Evolutionary conservation across 2,797 vertebrate genomes (phyloP), one percentile per base, ranked within the genome.

Genomic region (Tapirus indicus): DNA sequence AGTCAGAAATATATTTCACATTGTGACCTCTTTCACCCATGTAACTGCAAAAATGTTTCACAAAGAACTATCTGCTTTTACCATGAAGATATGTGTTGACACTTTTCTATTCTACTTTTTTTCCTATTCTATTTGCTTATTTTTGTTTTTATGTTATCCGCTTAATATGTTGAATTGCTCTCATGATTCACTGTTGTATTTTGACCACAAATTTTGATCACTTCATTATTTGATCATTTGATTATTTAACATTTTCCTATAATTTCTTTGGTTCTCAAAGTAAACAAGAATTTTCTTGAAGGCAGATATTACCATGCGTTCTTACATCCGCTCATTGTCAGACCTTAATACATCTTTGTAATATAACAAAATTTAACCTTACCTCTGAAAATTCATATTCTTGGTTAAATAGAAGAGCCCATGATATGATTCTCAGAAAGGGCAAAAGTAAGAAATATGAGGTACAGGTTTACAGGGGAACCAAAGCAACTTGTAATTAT

Each of bases 21-120:
- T 85, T 47, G 27, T 91, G 92, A 75, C 79, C 54, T 90, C 66
- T 80, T 97, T 96, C 58, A 95, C 71, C 77, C 35, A 35, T 38
- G 7, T 58, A 60, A 85, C 52, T 52, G 41, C 60, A 90, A 82
- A 83, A 88, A 11, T 35, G 7, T 80, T 95, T 92, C 32, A 64
- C 56, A 52, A 52, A 60, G 32, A 94, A 52, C 25, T 60, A 47
- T 89, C 84, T 27, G 49, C 20, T 94, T 91, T 82, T 66, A 54
- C 66, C 47, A 87, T 69, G 58, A 88, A 68, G 14, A 74, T 89
- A 17, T 32, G 20, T 54, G 84, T 74, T 58, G 25, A 78, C 58
- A 88, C 3, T 71, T 58, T 94, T 77, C 54, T 88, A 47, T 11
- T 74, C 52, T 88, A 82, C 23, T 35, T 68, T 80, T 80, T 82